phyloP scores from a whole-genome alignment of 2,888 invertebrate genomes.

The Sarcophaga subvicina region DNA sequence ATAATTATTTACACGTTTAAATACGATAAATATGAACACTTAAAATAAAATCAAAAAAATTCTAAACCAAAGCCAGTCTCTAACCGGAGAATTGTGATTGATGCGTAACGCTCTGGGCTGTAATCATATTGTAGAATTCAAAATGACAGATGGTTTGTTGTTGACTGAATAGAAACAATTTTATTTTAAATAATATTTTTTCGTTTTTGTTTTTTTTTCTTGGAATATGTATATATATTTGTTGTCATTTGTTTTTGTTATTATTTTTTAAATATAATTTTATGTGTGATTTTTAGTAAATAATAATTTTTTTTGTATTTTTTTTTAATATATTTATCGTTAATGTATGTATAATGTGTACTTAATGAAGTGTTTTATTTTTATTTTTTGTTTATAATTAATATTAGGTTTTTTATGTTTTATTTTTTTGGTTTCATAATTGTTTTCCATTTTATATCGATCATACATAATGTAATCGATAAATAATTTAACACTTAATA shows the following conservation, averaged over 20 bases:
- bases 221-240: slow-evolving; percentile 49
- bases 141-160: no score
- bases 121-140: no score
- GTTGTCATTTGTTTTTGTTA: slow-evolving; percentile 24
- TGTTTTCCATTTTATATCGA: slow-evolving; percentile 27
- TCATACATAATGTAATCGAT: slow-evolving; percentile 31
- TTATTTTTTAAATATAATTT: slow-evolving; percentile 51
- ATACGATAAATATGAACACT: not conserved
- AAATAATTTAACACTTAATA: slow-evolving; percentile 54
- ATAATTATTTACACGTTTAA: not conserved
- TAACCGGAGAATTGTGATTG: no score
- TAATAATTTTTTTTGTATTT: slow-evolving; percentile 24
- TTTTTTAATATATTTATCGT: slow-evolving; percentile 12
- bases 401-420: slow-evolving; percentile 37
- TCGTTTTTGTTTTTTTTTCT: slow-evolving; percentile 27
- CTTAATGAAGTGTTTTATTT: slow-evolving; percentile 38
- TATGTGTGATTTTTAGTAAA: slow-evolving; percentile 58
- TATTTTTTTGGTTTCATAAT: not conserved
- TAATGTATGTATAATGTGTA: slow-evolving; percentile 30
- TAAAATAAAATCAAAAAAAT: not conserved
- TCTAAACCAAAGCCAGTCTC: no score
- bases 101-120: no score
- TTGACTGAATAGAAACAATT: no score
- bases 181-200: no score
- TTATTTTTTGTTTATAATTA: slow-evolving; percentile 14